Percentiles rank a stretch among this genome's conserved stretches.
phyloP scores from a whole-genome alignment of 2,113 vertebrate species.

The Lethenteron reissneri region DNA sequence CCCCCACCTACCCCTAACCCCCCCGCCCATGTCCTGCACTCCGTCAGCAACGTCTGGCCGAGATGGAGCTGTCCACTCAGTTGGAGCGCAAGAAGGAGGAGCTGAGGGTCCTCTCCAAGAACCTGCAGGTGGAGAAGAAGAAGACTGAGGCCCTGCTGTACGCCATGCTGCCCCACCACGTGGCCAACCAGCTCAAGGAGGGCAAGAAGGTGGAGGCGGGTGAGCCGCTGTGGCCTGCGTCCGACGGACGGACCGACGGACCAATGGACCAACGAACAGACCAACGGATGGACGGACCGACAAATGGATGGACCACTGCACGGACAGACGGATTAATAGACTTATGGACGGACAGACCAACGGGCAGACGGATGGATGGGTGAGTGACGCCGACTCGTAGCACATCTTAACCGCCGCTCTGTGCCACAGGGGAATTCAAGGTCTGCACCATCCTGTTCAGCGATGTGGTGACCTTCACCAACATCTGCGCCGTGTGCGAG shows the following conservation, averaged over 20 bases:
- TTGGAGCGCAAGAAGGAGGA: slow-evolving; percentile 36
- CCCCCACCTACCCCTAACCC: too few relatives aligned
- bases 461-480: slow-evolving; percentile 41
- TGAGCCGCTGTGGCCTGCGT: slow-evolving; percentile 11
- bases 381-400: too few relatives aligned
- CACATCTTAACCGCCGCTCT: slow-evolving; percentile 8
- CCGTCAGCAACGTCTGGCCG: not conserved
- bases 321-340: too few relatives aligned
- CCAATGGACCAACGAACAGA: too few relatives aligned
- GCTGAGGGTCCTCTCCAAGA: slow-evolving; percentile 27
- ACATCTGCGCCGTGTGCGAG: slow-evolving; percentile 34
- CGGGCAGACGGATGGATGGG: too few relatives aligned
- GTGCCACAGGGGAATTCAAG: slow-evolving; percentile 29
- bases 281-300: too few relatives aligned
- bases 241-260: too few relatives aligned
- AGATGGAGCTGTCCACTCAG: slow-evolving; percentile 25
- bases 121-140: slow-evolving; percentile 31
- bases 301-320: too few relatives aligned
- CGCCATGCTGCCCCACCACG: slow-evolving; percentile 30
- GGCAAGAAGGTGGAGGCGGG: slow-evolving; percentile 29
- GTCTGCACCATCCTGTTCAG: slow-evolving; percentile 40
- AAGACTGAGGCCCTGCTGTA: slow-evolving; percentile 36
- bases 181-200: slow-evolving; percentile 38
- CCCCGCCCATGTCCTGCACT: too few relatives aligned
- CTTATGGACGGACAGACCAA: too few relatives aligned